These are phyloP conservation scores for Papilio xuthus DNA, from an alignment of 1,140 invertebrate genomes.

Conservation along the genomic window DNA sequence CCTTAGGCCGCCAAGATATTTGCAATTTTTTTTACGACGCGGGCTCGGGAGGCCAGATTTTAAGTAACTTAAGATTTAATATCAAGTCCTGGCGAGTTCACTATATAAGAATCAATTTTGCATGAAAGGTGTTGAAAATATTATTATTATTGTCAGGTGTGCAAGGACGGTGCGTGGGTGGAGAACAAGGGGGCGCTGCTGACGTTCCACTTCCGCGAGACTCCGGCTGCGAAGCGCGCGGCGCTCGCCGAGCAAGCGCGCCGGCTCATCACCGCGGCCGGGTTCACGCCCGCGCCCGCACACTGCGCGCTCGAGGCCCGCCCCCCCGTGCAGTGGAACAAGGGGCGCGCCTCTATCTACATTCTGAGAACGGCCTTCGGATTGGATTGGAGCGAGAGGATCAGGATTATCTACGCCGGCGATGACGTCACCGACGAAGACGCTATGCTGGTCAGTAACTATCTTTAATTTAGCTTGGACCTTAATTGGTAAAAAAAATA, in stretches of 20 bases:
- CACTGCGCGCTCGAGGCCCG: conserved; percentile 94
- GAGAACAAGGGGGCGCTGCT: conserved; percentile 94
- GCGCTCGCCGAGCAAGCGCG: conserved; percentile 86
- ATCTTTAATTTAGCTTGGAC: background rate
- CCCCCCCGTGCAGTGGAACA: conserved; percentile 95
- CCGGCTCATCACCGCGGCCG: conserved; percentile 87
- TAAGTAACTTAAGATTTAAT: too few species aligned
- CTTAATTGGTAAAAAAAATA: background rate
- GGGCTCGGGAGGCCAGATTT: too few species aligned
- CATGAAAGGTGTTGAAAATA: too few species aligned
- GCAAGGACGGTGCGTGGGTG: conserved; percentile 94
- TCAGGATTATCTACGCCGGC: conserved; percentile 94
- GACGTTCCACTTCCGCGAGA: conserved; percentile 94
- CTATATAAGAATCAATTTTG: too few species aligned
- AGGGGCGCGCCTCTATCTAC: conserved; percentile 94
- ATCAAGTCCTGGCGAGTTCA: too few species aligned
- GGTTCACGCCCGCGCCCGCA: conserved; percentile 89
- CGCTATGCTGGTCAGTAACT: conserved; percentile 89
- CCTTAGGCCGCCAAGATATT: too few species aligned
- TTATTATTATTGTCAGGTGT: conserved; percentile 82
- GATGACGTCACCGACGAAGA: conserved; percentile 96
- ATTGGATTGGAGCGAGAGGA: conserved; percentile 94
- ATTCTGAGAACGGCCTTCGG: conserved; percentile 94
- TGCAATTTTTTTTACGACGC: too few species aligned
- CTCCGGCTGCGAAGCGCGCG: conserved; percentile 85